Percentiles rank a stretch among this genome's conserved stretches.
Conservation (phyloP, 2,797 vertebrate genomes). For the Enteromius mattozi region DNA sequence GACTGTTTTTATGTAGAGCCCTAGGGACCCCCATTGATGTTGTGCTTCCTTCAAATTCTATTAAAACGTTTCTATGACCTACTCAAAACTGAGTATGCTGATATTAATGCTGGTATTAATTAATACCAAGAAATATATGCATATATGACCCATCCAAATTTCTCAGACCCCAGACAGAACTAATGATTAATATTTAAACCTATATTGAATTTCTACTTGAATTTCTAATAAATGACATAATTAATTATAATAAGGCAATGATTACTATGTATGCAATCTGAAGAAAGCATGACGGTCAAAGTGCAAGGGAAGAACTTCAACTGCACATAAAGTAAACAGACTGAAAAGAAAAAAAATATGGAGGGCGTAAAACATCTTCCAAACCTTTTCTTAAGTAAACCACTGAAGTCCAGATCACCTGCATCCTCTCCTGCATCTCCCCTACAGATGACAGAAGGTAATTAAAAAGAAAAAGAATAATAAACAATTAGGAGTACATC, state of each 20-base stretch:
- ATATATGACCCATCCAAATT: background rate
- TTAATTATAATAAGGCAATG: background rate
- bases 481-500: background rate
- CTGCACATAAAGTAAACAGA: background rate
- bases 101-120: background rate
- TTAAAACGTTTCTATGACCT: background rate
- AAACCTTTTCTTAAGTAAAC: slow-evolving; percentile 90
- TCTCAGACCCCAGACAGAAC: background rate
- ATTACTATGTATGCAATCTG: background rate
- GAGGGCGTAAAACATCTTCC: background rate
- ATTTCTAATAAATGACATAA: background rate
- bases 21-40: background rate
- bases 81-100: background rate
- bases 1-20: background rate
- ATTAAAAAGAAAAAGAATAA: background rate
- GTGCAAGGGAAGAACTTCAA: background rate
- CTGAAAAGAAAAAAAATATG: background rate
- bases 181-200: background rate
- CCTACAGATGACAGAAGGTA: slow-evolving; percentile 63
- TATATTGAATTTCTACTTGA: background rate
- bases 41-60: background rate
- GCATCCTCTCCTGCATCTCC: slow-evolving; percentile 80
- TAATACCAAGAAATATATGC: background rate
- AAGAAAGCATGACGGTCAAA: background rate
- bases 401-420: slow-evolving; percentile 90